Base-by-base conservation (phyloP, 2,888 invertebrate species). In the Limnephilus rhombicus region DNA sequence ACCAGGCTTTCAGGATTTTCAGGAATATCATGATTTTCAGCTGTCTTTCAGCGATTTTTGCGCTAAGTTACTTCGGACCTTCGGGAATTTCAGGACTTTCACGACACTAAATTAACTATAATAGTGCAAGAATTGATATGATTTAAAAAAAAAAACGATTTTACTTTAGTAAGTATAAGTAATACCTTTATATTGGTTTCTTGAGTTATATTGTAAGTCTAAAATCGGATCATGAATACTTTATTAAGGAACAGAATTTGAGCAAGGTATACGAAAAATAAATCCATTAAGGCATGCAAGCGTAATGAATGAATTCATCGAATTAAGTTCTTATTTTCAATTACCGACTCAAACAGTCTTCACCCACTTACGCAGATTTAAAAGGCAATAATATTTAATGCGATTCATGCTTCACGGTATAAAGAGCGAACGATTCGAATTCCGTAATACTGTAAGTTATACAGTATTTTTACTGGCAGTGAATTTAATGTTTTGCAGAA, bases 391-490 rank as follows among this genome's bases (percentile, higher is more conserved):
- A 82, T 82, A 3, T 82, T 82, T 82, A 34, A 82, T 68, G 24
- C 68, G 68, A 68, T 68, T 68, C 24, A 68, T n/a, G 24, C 68
- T 68, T 68, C 68, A 24, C 24, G 11, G 68, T 82, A 31, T 82
- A 82, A 82, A 15, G 31, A 34, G 4, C 31, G 82, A 82, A 82
- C 82, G 82, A 82, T 68, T 68, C 24, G 18, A 83, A 83, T 83
- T 83, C 83, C 83, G 41, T 83, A 49, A 49, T 86, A n/a, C 15
- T 86, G 34, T 82, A n/a, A 86, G 41, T 29, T 45, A 86, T 45
- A 86, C 29, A 45, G 85, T 87, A 87, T 68, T 87, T 87, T 87
- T 87, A 34, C 87, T 53, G 53, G 49, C 31, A 31, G 87, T 49
- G 31, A 87, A 87, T 87, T 53, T 87, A 29, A n/a, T 68, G 7